Percentiles rank a stretch among this genome's conserved stretches.
phyloP scores from a whole-genome alignment of 2,797 vertebrate genomes.

The Hafferia zeledoni region DNA sequence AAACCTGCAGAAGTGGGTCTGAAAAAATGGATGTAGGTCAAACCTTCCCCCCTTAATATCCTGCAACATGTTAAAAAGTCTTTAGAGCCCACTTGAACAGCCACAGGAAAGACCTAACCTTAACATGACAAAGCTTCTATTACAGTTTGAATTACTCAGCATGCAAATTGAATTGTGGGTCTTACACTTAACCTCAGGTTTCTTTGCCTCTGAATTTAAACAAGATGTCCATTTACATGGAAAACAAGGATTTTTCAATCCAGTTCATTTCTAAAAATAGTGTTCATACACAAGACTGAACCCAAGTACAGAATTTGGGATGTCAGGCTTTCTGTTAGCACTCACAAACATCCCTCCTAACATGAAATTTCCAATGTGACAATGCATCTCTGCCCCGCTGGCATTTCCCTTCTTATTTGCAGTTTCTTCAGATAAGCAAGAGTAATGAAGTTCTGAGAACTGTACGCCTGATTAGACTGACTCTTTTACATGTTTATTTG shows the following conservation, averaged over 20 bases:
- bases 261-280: neutral
- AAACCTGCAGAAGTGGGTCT: conserved; percentile 45
- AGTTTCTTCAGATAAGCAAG: conserved; percentile 21
- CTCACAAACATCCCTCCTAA: neutral
- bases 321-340: neutral
- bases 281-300: neutral
- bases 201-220: conserved; percentile 32
- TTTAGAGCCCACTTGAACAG: conserved; percentile 55
- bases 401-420: neutral
- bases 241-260: neutral
- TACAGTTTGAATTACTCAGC: conserved; percentile 46
- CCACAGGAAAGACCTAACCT: conserved; percentile 65
- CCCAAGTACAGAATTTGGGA: neutral
- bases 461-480: neutral
- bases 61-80: conserved; percentile 52
- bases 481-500: neutral
- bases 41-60: conserved; percentile 57
- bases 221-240: conserved; percentile 28
- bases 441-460: conserved; percentile 32
- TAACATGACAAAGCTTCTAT: conserved; percentile 56
- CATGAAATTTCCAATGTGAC: neutral
- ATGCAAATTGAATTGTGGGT: conserved; percentile 55
- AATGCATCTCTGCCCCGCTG: neutral
- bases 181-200: conserved; percentile 1
- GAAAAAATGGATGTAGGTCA: conserved; percentile 58